Conservation (phyloP, 2,113 vertebrate species). For the Tretioscincus oriximinensis region DNA sequence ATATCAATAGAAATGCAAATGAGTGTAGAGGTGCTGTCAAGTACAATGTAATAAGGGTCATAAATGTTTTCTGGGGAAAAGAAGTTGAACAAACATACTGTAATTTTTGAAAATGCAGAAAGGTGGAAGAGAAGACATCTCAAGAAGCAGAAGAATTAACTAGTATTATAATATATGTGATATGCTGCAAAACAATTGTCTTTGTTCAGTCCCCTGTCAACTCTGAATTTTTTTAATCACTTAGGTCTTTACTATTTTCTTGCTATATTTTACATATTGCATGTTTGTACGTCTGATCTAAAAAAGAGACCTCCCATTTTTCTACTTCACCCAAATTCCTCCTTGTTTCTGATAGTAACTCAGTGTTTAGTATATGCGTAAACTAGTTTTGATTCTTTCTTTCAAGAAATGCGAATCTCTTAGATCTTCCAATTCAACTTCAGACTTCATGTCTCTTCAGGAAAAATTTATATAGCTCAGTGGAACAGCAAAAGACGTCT, state of each 20-base stretch:
- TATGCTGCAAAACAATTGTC: too few relatives aligned
- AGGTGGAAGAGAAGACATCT: too few relatives aligned
- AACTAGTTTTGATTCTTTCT: accelerated
- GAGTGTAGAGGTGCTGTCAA: too few relatives aligned
- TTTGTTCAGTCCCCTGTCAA: background rate
- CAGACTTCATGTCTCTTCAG: background rate
- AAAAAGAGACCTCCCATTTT: conserved; percentile 13
- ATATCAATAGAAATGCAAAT: too few relatives aligned
- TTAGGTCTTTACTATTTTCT: background rate
- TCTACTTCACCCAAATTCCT: conserved; percentile 5
- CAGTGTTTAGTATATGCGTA: conserved; percentile 1
- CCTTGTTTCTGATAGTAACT: background rate
- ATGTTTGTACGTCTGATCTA: background rate
- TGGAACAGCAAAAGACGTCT: too few relatives aligned
- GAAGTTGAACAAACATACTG: too few relatives aligned
- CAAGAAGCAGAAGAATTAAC: too few relatives aligned
- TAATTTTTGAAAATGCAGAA: too few relatives aligned
- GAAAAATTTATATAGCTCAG: too few relatives aligned
- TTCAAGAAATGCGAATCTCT: conserved; percentile 25
- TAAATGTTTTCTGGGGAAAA: too few relatives aligned
- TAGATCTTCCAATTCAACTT: background rate
- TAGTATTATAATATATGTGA: too few relatives aligned
- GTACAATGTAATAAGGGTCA: too few relatives aligned
- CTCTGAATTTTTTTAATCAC: background rate
- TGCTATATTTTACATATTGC: background rate